phyloP scores from a whole-genome alignment of 2,888 invertebrate species.

The Hypsopygia costalis region DNA sequence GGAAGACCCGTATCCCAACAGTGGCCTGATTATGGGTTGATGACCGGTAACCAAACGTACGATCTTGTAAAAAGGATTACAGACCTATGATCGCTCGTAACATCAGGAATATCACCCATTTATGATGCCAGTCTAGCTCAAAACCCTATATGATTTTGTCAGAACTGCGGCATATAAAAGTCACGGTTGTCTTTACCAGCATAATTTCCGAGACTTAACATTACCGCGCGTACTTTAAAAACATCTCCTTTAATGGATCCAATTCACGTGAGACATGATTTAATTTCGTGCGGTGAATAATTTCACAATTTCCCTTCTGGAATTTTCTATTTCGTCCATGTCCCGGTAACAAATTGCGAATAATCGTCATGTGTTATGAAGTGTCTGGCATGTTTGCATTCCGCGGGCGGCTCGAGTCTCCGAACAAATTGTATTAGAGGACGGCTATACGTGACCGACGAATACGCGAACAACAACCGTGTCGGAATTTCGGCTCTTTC shows the following conservation, averaged over 20 bases:
- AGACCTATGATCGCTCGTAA: too few species aligned
- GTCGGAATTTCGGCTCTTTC: slow-evolving; percentile 46
- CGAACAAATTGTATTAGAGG: slow-evolving; percentile 74
- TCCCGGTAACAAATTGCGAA: slow-evolving; percentile 42
- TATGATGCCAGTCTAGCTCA: too few species aligned
- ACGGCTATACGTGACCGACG: slow-evolving; percentile 66
- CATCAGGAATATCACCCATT: too few species aligned
- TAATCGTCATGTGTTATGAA: slow-evolving; percentile 65
- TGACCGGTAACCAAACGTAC: too few species aligned
- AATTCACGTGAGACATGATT: slow-evolving; percentile 2
- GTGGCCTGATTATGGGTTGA: too few species aligned
- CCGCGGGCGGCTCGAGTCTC: slow-evolving; percentile 54
- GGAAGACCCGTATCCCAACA: too few species aligned
- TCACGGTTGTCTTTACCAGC: too few species aligned
- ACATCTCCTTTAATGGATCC: not conserved
- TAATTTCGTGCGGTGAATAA: slow-evolving; percentile 12
- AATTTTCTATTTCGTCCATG: slow-evolving; percentile 34
- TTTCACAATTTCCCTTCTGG: slow-evolving; percentile 16
- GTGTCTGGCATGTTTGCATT: slow-evolving; percentile 59
- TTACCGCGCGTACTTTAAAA: not conserved
- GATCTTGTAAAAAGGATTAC: too few species aligned
- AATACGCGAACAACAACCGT: slow-evolving; percentile 50
- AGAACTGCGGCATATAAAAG: too few species aligned
- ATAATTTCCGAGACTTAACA: too few species aligned
- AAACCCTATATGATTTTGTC: too few species aligned